phyloP scores from a whole-genome alignment of 1,140 invertebrate genomes.

The Sminthurinus signatus region DNA sequence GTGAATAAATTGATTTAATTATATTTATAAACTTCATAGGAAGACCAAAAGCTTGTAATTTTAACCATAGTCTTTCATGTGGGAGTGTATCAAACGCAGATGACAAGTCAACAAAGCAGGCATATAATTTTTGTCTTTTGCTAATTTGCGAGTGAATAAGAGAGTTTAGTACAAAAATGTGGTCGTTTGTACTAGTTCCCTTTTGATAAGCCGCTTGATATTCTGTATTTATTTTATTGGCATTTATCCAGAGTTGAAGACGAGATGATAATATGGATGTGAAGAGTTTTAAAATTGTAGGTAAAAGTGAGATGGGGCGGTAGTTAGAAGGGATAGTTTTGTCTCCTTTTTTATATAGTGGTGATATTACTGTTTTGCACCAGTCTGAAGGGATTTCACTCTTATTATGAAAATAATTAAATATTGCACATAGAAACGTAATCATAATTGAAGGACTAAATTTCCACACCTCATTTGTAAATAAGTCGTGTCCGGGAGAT shows the following conservation, averaged over 20 bases:
- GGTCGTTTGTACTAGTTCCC: slow-evolving; percentile 4
- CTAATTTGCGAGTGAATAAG: background rate
- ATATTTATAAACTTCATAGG: background rate
- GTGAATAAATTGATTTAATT: slow-evolving; percentile 5
- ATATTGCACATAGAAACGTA: background rate
- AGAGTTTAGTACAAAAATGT: slow-evolving; percentile 6
- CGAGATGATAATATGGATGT: slow-evolving; percentile 35
- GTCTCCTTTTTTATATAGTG: slow-evolving; percentile 38
- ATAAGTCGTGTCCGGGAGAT: background rate
- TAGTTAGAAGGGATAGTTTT: slow-evolving; percentile 31
- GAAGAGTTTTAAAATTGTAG: slow-evolving; percentile 39
- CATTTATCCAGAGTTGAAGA: slow-evolving; percentile 33
- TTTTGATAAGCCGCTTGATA: slow-evolving; percentile 17
- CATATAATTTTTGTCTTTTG: slow-evolving; percentile 11
- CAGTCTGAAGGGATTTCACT: slow-evolving; percentile 1
- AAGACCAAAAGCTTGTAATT: slow-evolving; percentile 1
- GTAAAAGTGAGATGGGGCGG: slow-evolving; percentile 39
- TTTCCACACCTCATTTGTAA: slow-evolving; percentile 9
- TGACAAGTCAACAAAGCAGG: slow-evolving; percentile 6
- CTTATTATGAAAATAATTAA: background rate
- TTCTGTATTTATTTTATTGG: slow-evolving; percentile 22
- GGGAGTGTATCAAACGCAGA: background rate
- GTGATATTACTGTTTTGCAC: slow-evolving; percentile 8
- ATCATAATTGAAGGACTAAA: background rate
- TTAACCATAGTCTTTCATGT: slow-evolving; percentile 16